Evolutionary conservation across 1,140 invertebrate genomes (phyloP).

Genomic region (Apis laboriosa): DNA sequence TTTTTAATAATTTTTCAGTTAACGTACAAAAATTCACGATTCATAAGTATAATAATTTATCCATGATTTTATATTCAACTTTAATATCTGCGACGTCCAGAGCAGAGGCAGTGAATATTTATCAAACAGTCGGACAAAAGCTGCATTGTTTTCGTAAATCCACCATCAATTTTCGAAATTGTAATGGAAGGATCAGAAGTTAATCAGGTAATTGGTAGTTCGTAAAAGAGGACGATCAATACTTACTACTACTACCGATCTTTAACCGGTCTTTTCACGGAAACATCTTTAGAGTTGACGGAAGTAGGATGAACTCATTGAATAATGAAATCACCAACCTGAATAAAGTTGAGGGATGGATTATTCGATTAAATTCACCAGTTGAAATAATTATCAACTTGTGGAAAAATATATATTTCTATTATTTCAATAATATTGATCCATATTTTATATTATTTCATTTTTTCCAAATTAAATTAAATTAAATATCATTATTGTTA

Average conservation of each 20-base stretch:
- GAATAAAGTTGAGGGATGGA: background rate
- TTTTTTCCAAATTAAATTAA: too few species aligned
- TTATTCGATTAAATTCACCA: background rate
- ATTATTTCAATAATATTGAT: too few species aligned
- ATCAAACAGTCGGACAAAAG: background rate
- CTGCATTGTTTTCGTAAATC: background rate
- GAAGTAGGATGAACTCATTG: background rate
- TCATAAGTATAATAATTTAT: too few species aligned
- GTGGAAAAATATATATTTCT: too few species aligned
- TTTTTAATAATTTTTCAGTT: too few species aligned
- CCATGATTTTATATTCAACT: background rate
- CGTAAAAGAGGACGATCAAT: slow-evolving; percentile 13
- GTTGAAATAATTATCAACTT: background rate
- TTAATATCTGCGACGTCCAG: background rate
- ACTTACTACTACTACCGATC: background rate
- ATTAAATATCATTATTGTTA: too few species aligned
- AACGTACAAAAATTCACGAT: too few species aligned
- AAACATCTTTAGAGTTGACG: background rate
- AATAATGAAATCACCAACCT: background rate
- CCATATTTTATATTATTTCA: background rate
- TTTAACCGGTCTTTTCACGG: background rate
- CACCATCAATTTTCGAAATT: background rate
- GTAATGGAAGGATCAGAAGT: background rate
- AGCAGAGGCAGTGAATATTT: background rate
- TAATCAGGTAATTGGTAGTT: slow-evolving; percentile 5